phyloP scores from a whole-genome alignment of 2,113 vertebrate species.

The Microtus montanus region DNA sequence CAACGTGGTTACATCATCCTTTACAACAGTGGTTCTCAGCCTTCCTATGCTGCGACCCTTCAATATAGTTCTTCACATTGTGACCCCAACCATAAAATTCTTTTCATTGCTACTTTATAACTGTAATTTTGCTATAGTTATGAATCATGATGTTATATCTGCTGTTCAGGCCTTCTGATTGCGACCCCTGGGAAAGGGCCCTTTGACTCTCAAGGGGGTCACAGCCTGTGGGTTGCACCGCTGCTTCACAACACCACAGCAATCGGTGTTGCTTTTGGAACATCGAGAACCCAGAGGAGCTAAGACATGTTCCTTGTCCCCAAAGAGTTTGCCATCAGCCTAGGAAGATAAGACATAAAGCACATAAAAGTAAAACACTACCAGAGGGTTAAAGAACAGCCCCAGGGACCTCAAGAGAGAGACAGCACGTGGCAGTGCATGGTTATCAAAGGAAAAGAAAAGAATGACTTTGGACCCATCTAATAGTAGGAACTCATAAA shows the following conservation, averaged over 20 bases:
- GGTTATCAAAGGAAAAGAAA: not conserved
- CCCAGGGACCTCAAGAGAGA: not conserved
- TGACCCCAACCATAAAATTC: too few relatives aligned
- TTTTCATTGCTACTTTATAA: too few relatives aligned
- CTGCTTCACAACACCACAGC: not conserved
- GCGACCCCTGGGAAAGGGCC: not conserved
- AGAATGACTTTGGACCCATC: not conserved
- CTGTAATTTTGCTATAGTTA: too few relatives aligned
- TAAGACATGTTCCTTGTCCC: not conserved
- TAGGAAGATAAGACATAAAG: slow-evolving; percentile 12
- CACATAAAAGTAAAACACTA: not conserved
- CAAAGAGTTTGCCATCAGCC: slow-evolving; percentile 14
- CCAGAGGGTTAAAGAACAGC: slow-evolving; percentile 8
- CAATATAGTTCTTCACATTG: too few relatives aligned
- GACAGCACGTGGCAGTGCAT: not conserved
- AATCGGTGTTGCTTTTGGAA: not conserved
- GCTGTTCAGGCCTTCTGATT: not conserved
- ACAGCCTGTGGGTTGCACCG: not conserved
- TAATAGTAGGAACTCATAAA: not conserved
- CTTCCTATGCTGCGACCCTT: too few relatives aligned
- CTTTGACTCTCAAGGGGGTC: not conserved
- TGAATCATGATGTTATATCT: not conserved
- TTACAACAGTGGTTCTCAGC: too few relatives aligned
- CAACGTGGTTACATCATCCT: too few relatives aligned
- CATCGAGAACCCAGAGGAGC: not conserved